Evolutionary conservation across 2,113 vertebrate species (phyloP).

Genomic region (Tragelaphus scriptus): DNA sequence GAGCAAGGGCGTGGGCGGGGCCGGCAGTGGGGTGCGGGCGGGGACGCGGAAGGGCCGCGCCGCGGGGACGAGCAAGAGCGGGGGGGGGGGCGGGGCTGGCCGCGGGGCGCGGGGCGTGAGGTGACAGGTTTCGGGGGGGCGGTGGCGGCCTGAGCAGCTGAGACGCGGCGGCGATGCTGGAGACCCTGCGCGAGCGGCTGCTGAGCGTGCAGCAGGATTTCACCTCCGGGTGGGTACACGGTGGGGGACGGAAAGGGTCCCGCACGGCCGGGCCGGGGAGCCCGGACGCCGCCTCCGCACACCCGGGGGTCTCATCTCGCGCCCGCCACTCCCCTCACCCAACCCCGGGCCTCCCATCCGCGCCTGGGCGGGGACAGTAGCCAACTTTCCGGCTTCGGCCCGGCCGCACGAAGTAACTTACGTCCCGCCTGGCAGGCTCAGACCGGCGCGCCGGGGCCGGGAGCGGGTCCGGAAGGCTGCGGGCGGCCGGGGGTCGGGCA

Average conservation of each 20-base stretch:
- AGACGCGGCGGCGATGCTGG: constrained; percentile 83
- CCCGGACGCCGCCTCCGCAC: neutral
- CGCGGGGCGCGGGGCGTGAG: neutral
- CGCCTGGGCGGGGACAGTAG: neutral
- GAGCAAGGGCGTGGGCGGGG: too few species aligned
- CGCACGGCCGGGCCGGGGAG: neutral
- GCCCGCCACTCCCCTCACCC: neutral
- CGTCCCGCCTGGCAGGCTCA: neutral
- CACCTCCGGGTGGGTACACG: constrained; percentile 85
- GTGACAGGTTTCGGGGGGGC: neutral
- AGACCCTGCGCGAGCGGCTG: constrained; percentile 89
- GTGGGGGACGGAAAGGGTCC: neutral
- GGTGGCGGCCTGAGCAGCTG: neutral
- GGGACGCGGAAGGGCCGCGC: too few species aligned
- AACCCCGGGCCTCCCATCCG: neutral
- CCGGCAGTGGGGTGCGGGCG: too few species aligned
- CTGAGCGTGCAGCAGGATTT: constrained; percentile 94
- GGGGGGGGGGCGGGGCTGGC: neutral
- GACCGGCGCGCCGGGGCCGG: neutral
- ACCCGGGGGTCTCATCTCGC: fast-evolving
- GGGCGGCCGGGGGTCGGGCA: fast-evolving
- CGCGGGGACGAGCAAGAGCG: neutral
- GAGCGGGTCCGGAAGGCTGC: neutral
- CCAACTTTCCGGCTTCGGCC: constrained; percentile 24
- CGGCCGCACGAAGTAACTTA: neutral